Evolutionary conservation across 2,113 vertebrate species (phyloP), one percentile per base, ranked within the genome.

Genomic region (Neodon shergylaensis): DNA sequence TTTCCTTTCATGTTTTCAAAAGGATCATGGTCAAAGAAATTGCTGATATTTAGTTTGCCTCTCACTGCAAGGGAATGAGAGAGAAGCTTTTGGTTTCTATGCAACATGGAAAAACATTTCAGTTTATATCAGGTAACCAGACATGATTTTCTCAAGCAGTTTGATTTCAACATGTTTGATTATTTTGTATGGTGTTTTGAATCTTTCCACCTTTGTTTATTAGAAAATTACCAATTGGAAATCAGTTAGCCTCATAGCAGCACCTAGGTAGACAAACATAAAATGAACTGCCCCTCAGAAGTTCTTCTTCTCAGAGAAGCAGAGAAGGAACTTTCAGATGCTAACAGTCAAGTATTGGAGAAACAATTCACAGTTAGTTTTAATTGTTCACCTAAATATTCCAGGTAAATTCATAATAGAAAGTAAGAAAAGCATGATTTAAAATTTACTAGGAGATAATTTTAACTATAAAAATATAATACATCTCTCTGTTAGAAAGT

Each of bases 351-450:
- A 63, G 16, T 54, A 84, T 92, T 93, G 94, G 36, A 92, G 10
- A 54, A 78, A 49, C 3, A 83, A 96, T 39, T 81, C 26, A 78
- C 36, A 14, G 88, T 88, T 68, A 36, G 68, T 68, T 95, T 93
- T 74, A 81, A 42, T 70, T 88, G 73, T 92, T 89, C 36, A 87
- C 86, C 81, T 7, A 68, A 39, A 31, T 49, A 39, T n/a, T 42
- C 74, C 89, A 87, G 5, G 84, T 79, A 81, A 92, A 47, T 11
- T 85, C 16, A 82, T 47, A 86, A 79, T 74, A 68, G 63, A 44
- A 90, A 84, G 9, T 87, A 84, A 92, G 14, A 44, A 82, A 31
- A 82, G 76, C 28, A 49, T 79, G 81, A 90, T 79, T 95, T 81
- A 68, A n/a, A 79, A 84, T 93, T 91, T 74, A 54, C 6, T 33